Evolutionary conservation across 2,797 vertebrate species (phyloP).

Genomic region (Lycodopsis pacificus): DNA sequence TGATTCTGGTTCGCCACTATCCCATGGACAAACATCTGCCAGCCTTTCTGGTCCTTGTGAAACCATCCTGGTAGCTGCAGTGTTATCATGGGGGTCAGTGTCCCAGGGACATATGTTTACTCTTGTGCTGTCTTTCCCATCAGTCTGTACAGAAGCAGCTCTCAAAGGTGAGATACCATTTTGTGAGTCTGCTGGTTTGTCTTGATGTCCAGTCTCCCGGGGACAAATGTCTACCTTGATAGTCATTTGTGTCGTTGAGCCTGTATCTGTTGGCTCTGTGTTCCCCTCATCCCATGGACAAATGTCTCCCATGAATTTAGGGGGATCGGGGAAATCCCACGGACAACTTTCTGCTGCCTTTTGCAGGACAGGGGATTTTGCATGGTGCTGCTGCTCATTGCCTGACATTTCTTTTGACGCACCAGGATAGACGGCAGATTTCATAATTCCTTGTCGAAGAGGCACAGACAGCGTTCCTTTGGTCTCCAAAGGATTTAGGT

Average conservation of each 20-base stretch:
- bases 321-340: conserved; percentile 85
- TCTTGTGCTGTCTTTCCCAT: conserved; percentile 39
- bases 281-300: conserved; percentile 67
- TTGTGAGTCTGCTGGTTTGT: conserved; percentile 37
- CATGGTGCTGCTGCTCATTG: conserved; percentile 30
- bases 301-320: conserved; percentile 56
- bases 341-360: conserved; percentile 76
- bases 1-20: conserved; percentile 43
- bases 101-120: conserved; percentile 72
- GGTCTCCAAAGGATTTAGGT: conserved; percentile 51
- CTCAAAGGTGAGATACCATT: conserved; percentile 12
- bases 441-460: conserved; percentile 48
- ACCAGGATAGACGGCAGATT: conserved; percentile 46
- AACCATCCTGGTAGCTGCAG: neutral
- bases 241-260: conserved; percentile 48
- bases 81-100: conserved; percentile 30
- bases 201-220: conserved; percentile 63
- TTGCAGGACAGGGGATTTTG: conserved; percentile 22
- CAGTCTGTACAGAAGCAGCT: conserved; percentile 18
- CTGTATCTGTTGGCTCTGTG: conserved; percentile 25
- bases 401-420: conserved; percentile 21
- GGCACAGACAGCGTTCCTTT: conserved; percentile 53
- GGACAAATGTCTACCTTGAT: conserved; percentile 67
- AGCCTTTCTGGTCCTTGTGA: conserved; percentile 24
- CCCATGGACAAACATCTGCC: conserved; percentile 55